Conservation (phyloP, 1,140 invertebrate species). For the Pogonognathellus flavescens region DNA sequence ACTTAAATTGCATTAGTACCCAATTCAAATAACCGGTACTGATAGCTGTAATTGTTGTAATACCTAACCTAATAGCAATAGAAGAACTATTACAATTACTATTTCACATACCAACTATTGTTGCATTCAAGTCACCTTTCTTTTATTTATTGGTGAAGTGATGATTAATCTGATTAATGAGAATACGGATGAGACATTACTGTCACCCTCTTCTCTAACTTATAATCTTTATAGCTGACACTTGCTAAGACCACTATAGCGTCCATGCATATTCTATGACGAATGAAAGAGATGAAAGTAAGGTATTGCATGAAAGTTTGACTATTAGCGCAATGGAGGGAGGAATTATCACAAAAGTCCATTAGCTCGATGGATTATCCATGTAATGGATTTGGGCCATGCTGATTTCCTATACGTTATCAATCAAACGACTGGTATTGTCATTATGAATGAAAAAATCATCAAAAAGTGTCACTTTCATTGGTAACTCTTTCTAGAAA, state of each 20-base stretch:
- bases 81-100: too few species aligned
- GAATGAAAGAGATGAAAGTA: neutral
- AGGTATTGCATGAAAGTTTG: neutral
- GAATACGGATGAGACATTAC: neutral
- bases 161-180: neutral
- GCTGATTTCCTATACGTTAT: neutral
- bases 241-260: neutral
- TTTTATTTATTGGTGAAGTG: neutral
- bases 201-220: neutral
- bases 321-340: neutral
- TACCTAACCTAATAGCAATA: too few species aligned
- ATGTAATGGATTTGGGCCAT: conserved; percentile 28
- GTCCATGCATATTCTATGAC: neutral
- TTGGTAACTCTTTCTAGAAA: neutral
- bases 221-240: conserved; percentile 17
- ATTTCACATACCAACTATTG: too few species aligned
- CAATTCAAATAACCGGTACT: conserved; percentile 17
- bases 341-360: conserved; percentile 34
- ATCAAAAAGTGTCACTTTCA: neutral
- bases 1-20: neutral
- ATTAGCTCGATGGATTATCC: conserved; percentile 32
- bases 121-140: too few species aligned
- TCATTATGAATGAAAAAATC: too few species aligned
- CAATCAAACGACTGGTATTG: neutral
- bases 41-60: neutral